Evolutionary conservation across 2,888 invertebrate species (phyloP).

Genomic region (Spicauda simplicius): DNA sequence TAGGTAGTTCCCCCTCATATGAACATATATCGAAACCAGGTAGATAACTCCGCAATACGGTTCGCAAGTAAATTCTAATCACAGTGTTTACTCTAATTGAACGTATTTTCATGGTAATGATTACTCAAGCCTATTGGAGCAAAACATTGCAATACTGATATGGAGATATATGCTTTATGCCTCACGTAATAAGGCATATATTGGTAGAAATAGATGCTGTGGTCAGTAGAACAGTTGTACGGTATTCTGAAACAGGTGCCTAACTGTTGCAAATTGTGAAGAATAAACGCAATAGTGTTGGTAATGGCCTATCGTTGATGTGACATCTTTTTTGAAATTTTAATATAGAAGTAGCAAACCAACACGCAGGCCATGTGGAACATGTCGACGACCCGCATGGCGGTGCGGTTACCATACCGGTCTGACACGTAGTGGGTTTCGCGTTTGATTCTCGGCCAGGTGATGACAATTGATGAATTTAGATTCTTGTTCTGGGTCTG

Average conservation of each 20-base stretch:
- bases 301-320: slow-evolving; percentile 19
- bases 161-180: slow-evolving; percentile 16
- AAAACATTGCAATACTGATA: slow-evolving; percentile 32
- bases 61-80: slow-evolving; percentile 28
- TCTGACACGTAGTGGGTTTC: too few species aligned
- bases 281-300: slow-evolving; percentile 38
- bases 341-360: neutral
- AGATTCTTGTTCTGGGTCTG: too few species aligned
- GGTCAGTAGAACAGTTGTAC: slow-evolving; percentile 44
- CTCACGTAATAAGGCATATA: slow-evolving; percentile 32
- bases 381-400: too few species aligned
- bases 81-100: slow-evolving; percentile 46
- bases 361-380: too few species aligned
- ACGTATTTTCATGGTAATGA: slow-evolving; percentile 47
- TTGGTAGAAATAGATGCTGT: slow-evolving; percentile 30
- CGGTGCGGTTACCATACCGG: too few species aligned
- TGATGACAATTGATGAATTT: too few species aligned
- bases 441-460: too few species aligned
- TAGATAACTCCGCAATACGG: slow-evolving; percentile 6
- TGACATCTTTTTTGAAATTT: slow-evolving; percentile 17
- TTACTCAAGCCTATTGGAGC: slow-evolving; percentile 49
- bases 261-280: slow-evolving; percentile 41
- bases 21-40: neutral
- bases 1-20: neutral
- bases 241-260: slow-evolving; percentile 45